Evolutionary conservation across 2,113 vertebrate genomes (phyloP).

Genomic region (Paraplagusia blochii): DNA sequence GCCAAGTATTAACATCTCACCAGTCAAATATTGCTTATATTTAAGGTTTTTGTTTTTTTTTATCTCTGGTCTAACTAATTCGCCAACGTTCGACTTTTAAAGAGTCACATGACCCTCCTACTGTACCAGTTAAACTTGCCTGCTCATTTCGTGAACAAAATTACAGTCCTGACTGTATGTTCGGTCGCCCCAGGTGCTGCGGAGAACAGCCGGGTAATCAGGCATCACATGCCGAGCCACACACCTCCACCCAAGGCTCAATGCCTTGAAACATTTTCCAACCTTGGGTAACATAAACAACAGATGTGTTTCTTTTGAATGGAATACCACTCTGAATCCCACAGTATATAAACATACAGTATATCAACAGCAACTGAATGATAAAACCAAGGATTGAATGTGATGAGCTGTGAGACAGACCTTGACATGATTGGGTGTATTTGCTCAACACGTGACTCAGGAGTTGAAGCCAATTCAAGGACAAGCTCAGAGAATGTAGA

Average conservation of each 20-base stretch:
- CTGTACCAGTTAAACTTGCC: conserved; percentile 10
- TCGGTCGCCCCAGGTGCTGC: conserved; percentile 35
- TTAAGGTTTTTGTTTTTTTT: conserved; percentile 8
- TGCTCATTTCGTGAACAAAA: conserved; percentile 23
- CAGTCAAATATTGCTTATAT: conserved; percentile 1
- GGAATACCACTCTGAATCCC: conserved; percentile 24
- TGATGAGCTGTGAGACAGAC: conserved; percentile 4
- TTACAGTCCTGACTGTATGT: conserved; percentile 26
- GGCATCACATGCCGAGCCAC: conserved; percentile 47
- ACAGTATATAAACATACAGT: conserved; percentile 39
- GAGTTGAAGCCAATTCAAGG: no score
- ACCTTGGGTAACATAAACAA: conserved; percentile 57
- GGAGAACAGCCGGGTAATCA: conserved; percentile 44
- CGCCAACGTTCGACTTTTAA: background rate
- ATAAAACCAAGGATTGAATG: conserved; percentile 10
- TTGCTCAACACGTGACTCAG: no score
- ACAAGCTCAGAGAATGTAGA: no score
- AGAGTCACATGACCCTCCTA: background rate
- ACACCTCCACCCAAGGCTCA: conserved; percentile 42
- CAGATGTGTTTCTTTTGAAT: conserved; percentile 51
- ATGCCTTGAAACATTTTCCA: conserved; percentile 61
- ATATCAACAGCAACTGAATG: conserved; percentile 13
- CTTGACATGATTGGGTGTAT: background rate
- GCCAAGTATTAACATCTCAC: background rate
- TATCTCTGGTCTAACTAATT: background rate